Evolutionary conservation across 2,113 vertebrate species (phyloP).

Genomic region (Ahaetulla prasina): DNA sequence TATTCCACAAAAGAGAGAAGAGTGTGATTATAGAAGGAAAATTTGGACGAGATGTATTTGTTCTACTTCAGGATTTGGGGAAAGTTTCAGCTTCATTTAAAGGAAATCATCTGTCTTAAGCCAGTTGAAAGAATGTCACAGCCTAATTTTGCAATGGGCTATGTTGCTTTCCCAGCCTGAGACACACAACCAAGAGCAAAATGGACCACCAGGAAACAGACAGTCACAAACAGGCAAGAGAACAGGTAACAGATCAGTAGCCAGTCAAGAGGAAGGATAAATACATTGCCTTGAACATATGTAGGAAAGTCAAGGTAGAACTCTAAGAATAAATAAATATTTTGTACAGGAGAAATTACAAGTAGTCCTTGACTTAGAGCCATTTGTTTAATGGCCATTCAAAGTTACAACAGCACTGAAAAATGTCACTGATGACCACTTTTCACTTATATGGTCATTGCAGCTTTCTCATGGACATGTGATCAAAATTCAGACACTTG

Average conservation of each 20-base stretch:
- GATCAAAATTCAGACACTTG: not conserved
- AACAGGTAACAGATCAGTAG: not conserved
- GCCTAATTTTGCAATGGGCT: not conserved
- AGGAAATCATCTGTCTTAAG: not conserved
- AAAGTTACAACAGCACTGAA: not conserved
- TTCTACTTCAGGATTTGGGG: not conserved
- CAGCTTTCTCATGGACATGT: not conserved
- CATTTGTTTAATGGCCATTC: not conserved
- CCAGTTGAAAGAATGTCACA: not conserved
- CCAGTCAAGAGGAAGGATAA: not conserved
- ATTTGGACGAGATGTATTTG: not conserved
- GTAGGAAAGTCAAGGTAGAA: not conserved
- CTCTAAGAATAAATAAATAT: not conserved
- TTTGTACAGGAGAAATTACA: not conserved
- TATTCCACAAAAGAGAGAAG: not conserved
- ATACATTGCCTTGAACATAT: not conserved
- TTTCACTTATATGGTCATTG: not conserved
- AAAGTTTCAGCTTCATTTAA: not conserved
- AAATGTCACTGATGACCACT: not conserved
- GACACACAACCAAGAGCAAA: not conserved
- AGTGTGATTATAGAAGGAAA: not conserved
- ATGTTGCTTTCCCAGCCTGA: not conserved
- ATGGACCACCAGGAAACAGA: not conserved
- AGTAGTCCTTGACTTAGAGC: not conserved
- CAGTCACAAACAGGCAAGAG: not conserved